Evolutionary conservation across 2,113 vertebrate species (phyloP).

Genomic region (Lampris incognitus): DNA sequence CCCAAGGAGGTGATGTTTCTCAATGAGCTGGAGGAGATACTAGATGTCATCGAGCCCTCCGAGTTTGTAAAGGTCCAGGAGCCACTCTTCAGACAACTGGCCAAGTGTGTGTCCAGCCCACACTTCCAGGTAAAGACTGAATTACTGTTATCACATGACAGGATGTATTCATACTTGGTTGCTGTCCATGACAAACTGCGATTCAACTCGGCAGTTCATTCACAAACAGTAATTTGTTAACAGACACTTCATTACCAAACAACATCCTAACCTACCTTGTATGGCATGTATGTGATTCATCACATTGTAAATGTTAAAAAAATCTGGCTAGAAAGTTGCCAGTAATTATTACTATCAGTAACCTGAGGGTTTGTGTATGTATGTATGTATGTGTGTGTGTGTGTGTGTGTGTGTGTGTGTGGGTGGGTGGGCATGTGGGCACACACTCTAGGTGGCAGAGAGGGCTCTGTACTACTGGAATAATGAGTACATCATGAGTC

Average conservation of each 20-base stretch:
- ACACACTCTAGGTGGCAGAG: constrained; percentile 88
- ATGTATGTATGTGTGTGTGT: too few species aligned
- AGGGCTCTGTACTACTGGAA: constrained; percentile 96
- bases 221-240: too few species aligned
- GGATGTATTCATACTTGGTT: too few species aligned
- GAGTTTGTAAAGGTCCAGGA: constrained; percentile 99
- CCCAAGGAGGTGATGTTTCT: constrained; percentile 99
- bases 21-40: constrained; percentile 96
- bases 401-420: not conserved
- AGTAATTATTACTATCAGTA: not conserved
- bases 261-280: too few species aligned
- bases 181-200: too few species aligned
- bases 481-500: constrained; percentile 98
- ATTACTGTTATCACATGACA: too few species aligned
- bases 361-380: not conserved
- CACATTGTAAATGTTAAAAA: too few species aligned
- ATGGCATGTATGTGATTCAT: too few species aligned
- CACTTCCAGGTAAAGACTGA: constrained; percentile 89
- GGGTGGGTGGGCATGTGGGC: not conserved
- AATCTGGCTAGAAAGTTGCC: too few species aligned
- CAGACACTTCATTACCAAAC: too few species aligned
- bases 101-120: constrained; percentile 98
- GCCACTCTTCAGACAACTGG: constrained; percentile 95
- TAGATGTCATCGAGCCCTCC: constrained; percentile 97
- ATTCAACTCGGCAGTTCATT: too few species aligned